These are phyloP conservation scores for Mohoua ochrocephala DNA, from an alignment of 2,113 vertebrate genomes.

Conservation along the genomic window DNA sequence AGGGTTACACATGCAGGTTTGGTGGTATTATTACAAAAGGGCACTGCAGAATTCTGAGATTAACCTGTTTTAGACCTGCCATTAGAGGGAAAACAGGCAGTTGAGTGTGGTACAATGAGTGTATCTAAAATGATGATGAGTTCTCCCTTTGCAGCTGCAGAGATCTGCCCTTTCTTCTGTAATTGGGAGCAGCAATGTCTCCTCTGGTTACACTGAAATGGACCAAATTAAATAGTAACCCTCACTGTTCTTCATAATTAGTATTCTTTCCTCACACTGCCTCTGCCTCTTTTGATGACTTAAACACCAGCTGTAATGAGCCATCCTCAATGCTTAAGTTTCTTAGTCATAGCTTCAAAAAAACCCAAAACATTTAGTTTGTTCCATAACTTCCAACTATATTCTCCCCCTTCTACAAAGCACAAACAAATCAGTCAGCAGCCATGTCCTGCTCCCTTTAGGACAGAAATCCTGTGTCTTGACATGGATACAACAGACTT, in stretches of 20 bases:
- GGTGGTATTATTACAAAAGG: not conserved
- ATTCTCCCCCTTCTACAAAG: not conserved
- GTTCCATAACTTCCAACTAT: not conserved
- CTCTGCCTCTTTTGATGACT: not conserved
- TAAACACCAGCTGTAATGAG: not conserved
- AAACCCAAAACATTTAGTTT: not conserved
- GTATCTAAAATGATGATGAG: fast-evolving
- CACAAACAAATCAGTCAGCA: not conserved
- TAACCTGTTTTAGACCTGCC: not conserved
- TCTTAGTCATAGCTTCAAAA: not conserved
- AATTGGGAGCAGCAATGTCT: not conserved
- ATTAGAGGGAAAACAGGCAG: not conserved
- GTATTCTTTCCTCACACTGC: slow-evolving; percentile 28
- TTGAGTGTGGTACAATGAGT: fast-evolving
- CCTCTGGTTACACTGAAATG: not conserved
- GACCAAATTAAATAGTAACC: not conserved
- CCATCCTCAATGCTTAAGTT: not conserved
- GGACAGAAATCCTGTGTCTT: not conserved
- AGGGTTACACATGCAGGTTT: fast-evolving
- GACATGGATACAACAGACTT: not conserved
- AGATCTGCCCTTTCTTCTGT: not conserved
- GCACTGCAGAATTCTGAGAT: not conserved
- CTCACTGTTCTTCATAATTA: slow-evolving; percentile 5
- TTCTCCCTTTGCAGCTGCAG: not conserved
- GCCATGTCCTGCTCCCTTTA: not conserved